Conservation (phyloP, 2,113 vertebrate genomes). For the Propithecus coquereli region DNA sequence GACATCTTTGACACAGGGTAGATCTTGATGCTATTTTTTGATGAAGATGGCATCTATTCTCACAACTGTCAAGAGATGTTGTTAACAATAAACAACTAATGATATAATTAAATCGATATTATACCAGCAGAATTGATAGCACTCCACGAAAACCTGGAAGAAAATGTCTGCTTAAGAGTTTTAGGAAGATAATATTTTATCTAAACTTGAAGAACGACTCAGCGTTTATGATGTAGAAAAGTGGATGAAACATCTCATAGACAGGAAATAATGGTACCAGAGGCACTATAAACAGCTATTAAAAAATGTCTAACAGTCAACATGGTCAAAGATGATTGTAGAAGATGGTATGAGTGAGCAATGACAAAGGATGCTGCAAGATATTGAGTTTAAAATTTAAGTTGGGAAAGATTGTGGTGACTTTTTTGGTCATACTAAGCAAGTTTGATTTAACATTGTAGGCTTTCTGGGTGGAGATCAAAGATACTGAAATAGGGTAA, state of each 20-base stretch:
- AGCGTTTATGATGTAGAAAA: not conserved
- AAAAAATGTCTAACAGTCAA: not conserved
- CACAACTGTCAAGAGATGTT: not conserved
- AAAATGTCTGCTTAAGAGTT: not conserved
- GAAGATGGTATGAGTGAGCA: not conserved
- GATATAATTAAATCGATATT: not conserved
- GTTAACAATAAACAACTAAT: not conserved
- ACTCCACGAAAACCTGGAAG: not conserved
- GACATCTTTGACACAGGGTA: accelerated
- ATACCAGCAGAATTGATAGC: not conserved
- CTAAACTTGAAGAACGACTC: not conserved
- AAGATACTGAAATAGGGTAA: not conserved
- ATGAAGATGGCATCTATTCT: not conserved
- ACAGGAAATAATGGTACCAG: not conserved
- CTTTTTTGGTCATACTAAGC: not conserved
- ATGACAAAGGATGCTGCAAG: accelerated
- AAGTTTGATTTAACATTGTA: not conserved
- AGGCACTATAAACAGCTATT: not conserved
- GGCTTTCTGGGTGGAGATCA: not conserved
- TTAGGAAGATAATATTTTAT: not conserved
- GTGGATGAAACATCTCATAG: not conserved
- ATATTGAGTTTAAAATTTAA: not conserved
- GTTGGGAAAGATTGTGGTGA: not conserved
- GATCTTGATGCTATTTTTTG: not conserved
- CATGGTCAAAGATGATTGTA: not conserved